Percentiles rank a stretch among this genome's conserved stretches.
Conservation (phyloP, 2,797 vertebrate genomes). For the Danio jaintianensis region DNA sequence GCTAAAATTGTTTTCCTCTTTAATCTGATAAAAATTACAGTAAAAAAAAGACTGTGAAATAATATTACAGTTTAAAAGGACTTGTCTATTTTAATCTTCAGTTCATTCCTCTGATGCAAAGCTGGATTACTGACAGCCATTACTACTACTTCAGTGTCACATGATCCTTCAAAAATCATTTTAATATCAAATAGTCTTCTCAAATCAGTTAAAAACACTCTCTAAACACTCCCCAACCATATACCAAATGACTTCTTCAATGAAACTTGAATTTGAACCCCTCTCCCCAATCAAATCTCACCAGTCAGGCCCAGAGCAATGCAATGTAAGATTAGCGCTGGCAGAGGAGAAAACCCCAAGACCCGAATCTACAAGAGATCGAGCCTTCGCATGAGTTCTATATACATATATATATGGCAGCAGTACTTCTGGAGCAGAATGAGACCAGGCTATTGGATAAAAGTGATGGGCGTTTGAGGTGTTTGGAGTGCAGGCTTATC, state of each 20-base stretch:
- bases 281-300: constrained; percentile 51
- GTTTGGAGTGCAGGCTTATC: constrained; percentile 73
- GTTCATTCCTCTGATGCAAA: neutral
- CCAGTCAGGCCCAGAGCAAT: constrained; percentile 59
- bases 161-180: neutral
- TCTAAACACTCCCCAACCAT: neutral
- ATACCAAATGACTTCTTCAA: neutral
- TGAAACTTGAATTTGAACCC: neutral
- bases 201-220: neutral
- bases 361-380: constrained; percentile 66
- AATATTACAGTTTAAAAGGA: neutral
- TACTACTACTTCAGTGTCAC: neutral
- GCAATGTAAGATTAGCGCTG: constrained; percentile 72
- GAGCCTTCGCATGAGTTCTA: constrained; percentile 71
- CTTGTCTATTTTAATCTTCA: neutral
- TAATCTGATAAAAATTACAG: neutral
- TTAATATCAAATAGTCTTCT: neutral
- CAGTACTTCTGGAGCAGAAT: constrained; percentile 52
- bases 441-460: constrained; percentile 72
- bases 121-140: neutral
- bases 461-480: constrained; percentile 57
- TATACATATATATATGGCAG: constrained; percentile 75
- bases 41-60: neutral
- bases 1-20: neutral
- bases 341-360: constrained; percentile 63